A percentile compares a stretch with the other conserved stretches of the same genome.
phyloP scores from a whole-genome alignment of 2,113 vertebrate genomes.

The Boulengeromyrus knoepffleri region DNA sequence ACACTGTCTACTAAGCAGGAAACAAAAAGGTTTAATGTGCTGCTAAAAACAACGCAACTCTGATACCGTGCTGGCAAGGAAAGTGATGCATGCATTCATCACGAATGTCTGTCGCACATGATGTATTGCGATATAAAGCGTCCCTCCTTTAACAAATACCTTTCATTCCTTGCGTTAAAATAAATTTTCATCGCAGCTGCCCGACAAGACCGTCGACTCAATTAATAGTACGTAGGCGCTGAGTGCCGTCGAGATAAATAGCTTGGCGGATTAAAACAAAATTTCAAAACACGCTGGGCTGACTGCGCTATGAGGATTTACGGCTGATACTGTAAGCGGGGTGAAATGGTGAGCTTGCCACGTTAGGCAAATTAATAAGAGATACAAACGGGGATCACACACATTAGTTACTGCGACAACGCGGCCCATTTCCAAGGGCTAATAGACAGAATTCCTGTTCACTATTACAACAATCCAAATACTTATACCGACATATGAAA shows the following conservation, averaged over 20 bases:
- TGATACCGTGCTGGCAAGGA: neutral
- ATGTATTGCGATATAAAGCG: neutral
- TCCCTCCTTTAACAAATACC: neutral
- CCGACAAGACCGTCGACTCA: neutral
- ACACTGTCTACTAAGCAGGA: neutral
- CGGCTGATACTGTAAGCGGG: conserved; percentile 8
- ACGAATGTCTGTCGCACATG: neutral
- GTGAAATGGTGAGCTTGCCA: conserved; percentile 50
- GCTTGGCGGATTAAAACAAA: conserved; percentile 41
- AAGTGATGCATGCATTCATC: neutral
- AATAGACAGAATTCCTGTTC: conserved; percentile 11
- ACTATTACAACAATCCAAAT: neutral
- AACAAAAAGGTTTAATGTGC: neutral
- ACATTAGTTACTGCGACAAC: conserved; percentile 55
- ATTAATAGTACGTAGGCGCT: neutral
- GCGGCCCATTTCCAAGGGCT: conserved; percentile 41
- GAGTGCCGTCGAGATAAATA: conserved; percentile 9
- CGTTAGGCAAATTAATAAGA: conserved; percentile 57
- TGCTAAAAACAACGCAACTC: neutral
- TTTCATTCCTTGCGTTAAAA: neutral
- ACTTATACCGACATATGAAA: neutral
- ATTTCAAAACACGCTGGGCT: conserved; percentile 40
- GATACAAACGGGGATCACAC: conserved; percentile 50
- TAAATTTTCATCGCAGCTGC: neutral
- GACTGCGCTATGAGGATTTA: conserved; percentile 3